Evolutionary conservation across 2,113 vertebrate species (phyloP), one percentile per base, ranked within the genome.

Genomic region (Ptilorrhoa leucosticta): DNA sequence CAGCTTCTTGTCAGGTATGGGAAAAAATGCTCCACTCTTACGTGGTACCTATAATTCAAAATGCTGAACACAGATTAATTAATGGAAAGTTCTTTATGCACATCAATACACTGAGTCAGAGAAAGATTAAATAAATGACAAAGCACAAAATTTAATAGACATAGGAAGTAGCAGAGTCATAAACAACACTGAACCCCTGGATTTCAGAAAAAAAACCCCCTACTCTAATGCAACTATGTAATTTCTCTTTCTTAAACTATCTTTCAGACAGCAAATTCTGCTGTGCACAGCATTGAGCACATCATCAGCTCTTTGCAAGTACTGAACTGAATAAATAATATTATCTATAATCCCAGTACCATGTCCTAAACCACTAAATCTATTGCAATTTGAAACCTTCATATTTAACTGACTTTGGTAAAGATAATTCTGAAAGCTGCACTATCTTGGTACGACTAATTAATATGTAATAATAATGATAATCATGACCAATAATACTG

Each of bases 381-480:
- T 77, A 71, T 19, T 71, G 64, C 89, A 64, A 89, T 92, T 83
- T 57, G 54, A 94, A 83, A 89, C 50, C 51, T 92, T 92, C 7
- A 8, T 66, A 81, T 96, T 94, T 96, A 93, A 92, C 72, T 89
- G 94, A 90, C 64, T 87, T 86, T 44, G 33, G 64, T 47, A 89
- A 75, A 90, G 86, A 95, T 64, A 83, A 94, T 78, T 93, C 69
- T 89, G 86, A 92, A 93, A 96, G 66, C 84, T 80, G 68, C 61
- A 66, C 56, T 95, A 72, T 86, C 76, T 93, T 70, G 44, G 44
- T 79, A 76, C 9, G 22, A 57, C 42, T 95, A 96, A 97, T 96
- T 95, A 93, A 88, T 94, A 87, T 51, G n/a, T 90, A 90, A 87
- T 93, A 95, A 89, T 76, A 88, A 95, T 76, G 63, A 93, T 86